phyloP scores from a whole-genome alignment of 1,140 invertebrate genomes.

The Aphelenchoides fujianensis region DNA sequence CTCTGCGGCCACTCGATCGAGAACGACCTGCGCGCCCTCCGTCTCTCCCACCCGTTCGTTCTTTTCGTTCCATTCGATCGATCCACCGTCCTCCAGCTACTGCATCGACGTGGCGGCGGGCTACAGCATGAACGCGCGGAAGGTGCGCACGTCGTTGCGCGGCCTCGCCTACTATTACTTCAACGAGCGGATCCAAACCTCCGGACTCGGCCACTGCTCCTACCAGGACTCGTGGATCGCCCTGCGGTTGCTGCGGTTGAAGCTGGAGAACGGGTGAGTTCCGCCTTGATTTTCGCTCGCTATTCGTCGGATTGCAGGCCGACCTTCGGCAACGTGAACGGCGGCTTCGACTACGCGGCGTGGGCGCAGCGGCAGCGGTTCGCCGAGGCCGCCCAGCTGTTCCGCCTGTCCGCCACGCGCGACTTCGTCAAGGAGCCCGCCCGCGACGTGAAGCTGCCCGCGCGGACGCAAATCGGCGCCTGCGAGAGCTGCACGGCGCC shows the following conservation, averaged over 20 bases:
- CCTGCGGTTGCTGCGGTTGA: neutral
- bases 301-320: no score
- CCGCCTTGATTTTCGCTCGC: no score
- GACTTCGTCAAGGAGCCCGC: no score
- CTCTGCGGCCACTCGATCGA: slow-evolving; percentile 10
- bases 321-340: no score
- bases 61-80: neutral
- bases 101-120: neutral
- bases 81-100: neutral
- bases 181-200: neutral
- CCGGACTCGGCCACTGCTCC: neutral
- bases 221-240: neutral
- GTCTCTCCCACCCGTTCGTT: slow-evolving; percentile 2
- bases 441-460: no score
- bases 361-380: no score
- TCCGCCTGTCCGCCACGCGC: no score
- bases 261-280: neutral
- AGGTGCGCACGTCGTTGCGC: neutral
- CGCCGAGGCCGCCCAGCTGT: no score
- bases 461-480: no score
- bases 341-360: no score
- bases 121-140: neutral
- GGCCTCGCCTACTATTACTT: neutral
- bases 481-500: no score
- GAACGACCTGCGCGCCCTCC: neutral